These are phyloP conservation scores for Ciconia boyciana DNA, from an alignment of 2,113 vertebrate genomes.

Conservation along the genomic window DNA sequence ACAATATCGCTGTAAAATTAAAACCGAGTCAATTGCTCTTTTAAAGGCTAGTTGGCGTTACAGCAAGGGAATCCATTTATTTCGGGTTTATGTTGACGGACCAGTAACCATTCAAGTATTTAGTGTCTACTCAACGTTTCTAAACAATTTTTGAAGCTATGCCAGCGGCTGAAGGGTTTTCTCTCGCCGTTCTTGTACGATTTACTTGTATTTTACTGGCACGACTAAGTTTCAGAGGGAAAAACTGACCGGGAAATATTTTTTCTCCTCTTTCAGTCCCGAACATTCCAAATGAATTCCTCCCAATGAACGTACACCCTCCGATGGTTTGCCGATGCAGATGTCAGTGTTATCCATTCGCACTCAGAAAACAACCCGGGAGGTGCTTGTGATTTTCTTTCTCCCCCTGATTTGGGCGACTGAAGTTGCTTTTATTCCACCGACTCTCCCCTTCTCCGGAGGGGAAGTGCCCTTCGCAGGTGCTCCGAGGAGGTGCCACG, in stretches of 20 bases:
- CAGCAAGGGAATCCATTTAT: constrained; percentile 43
- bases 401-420: neutral
- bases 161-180: neutral
- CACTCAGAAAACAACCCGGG: neutral
- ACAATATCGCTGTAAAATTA: constrained; percentile 48
- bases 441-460: neutral
- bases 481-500: neutral
- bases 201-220: neutral
- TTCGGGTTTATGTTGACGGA: constrained; percentile 42
- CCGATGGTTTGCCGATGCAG: neutral
- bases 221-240: neutral
- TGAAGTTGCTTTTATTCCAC: neutral
- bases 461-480: neutral
- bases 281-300: neutral
- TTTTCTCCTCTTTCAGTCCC: neutral
- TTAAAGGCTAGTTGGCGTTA: constrained; percentile 32
- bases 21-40: constrained; percentile 39
- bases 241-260: neutral
- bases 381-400: neutral
- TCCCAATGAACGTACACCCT: neutral
- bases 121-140: neutral
- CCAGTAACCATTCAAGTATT: neutral
- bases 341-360: neutral
- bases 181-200: neutral
- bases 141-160: neutral